phyloP scores from a whole-genome alignment of 2,797 vertebrate genomes.

The Melanotaenia boesemani region DNA sequence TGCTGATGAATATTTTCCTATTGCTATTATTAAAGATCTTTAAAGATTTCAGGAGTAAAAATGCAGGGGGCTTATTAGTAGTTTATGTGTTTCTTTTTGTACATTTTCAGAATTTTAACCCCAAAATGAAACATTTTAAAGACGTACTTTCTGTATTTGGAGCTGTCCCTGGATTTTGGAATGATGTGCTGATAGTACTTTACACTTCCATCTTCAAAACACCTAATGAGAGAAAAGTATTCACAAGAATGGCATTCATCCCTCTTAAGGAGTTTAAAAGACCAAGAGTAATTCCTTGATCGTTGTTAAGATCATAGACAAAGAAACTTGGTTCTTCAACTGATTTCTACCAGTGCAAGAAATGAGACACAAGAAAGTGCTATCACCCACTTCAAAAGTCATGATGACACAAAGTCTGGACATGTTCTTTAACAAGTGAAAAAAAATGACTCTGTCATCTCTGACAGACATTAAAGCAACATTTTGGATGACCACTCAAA shows the following conservation, averaged over 20 bases:
- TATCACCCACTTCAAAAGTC: constrained; percentile 20
- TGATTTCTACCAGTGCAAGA: constrained; percentile 21
- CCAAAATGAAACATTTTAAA: neutral
- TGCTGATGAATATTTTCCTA: too few species aligned
- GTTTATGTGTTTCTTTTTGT: too few species aligned
- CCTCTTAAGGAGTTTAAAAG: neutral
- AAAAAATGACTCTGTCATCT: constrained; percentile 13
- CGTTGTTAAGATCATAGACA: neutral
- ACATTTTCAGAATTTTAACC: too few species aligned
- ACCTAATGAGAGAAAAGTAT: neutral
- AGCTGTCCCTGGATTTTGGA: neutral
- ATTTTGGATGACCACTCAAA: constrained; percentile 14
- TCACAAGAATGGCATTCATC: neutral
- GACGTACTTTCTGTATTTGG: neutral
- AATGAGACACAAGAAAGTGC: constrained; percentile 13
- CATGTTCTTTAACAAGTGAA: constrained; percentile 21
- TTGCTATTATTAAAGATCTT: too few species aligned
- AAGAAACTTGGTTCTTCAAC: constrained; percentile 8
- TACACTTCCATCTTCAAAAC: constrained; percentile 4
- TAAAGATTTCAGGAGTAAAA: too few species aligned
- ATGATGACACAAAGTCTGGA: constrained; percentile 27
- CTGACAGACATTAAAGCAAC: constrained; percentile 18
- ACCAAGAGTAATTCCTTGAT: constrained; percentile 3
- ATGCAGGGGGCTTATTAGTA: too few species aligned
- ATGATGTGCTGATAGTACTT: neutral